A percentile compares a stretch with the other conserved stretches of the same genome.
These are phyloP conservation scores for Odontamblyopus rebecca DNA, from an alignment of 2,797 vertebrate species.

Conservation along the genomic window DNA sequence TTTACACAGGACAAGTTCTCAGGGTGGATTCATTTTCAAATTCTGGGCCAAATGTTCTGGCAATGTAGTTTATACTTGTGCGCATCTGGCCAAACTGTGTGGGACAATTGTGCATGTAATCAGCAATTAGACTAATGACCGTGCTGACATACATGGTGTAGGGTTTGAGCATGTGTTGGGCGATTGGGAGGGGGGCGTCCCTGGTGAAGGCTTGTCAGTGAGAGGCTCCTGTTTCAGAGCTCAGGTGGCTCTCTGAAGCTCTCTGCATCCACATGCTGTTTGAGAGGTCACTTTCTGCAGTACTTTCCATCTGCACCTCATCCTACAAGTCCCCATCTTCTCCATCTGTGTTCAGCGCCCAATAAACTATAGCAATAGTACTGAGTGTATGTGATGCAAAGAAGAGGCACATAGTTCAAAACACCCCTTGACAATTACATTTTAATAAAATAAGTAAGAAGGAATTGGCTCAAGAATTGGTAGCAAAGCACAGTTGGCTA, in stretches of 20 bases:
- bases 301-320: constrained; percentile 40
- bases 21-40: background rate
- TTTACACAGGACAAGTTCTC: background rate
- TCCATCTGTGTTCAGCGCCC: constrained; percentile 4
- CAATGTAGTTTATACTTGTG: constrained; percentile 42
- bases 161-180: constrained; percentile 50
- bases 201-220: constrained; percentile 77
- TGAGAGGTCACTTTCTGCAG: constrained; percentile 52
- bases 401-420: background rate
- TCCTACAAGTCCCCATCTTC: constrained; percentile 13
- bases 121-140: constrained; percentile 74
- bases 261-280: constrained; percentile 46
- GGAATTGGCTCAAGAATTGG: too few relatives aligned
- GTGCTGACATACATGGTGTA: constrained; percentile 68
- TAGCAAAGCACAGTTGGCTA: too few relatives aligned
- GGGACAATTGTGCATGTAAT: constrained; percentile 69
- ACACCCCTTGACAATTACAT: background rate
- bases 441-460: too few relatives aligned
- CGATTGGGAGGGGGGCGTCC: constrained; percentile 37
- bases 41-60: background rate
- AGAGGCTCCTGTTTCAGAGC: constrained; percentile 77
- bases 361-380: background rate
- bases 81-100: constrained; percentile 41
- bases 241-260: constrained; percentile 67
- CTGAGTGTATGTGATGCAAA: background rate